Evolutionary conservation across 2,888 invertebrate genomes (phyloP), one percentile per base, ranked within the genome.

Genomic region (Stegophylla sp.): DNA sequence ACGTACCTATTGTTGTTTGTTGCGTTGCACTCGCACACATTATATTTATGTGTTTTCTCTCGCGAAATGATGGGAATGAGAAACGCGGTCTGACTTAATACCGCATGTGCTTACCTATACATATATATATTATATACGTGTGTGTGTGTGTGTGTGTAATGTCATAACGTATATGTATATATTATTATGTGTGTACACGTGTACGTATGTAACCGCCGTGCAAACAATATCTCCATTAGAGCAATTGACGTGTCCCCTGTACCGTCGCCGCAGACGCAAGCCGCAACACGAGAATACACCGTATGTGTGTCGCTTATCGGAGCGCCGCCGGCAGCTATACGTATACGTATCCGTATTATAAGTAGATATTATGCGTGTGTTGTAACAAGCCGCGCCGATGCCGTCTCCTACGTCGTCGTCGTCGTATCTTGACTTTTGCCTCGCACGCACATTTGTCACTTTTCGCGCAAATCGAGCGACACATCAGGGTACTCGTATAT

Each of bases 211-310:
- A 20, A 4, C 1, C 23, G 45, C 45, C 23, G n/a, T 15, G 3
- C 41, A 26, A 20, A 45, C 66, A 13, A 34, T 69, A 69, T 69
- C 45, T 69, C 45, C 45, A 26, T 66, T 45, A 66, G 13, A 13
- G 69, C 48, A 69, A 69, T 69, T 69, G 69, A 69, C 69, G 28
- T 51, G 69, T 51, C n/a, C 51, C 28, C n/a, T 15, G 34, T 7
- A 34, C n/a, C n/a, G 12, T 43, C 41, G 20, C 23, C 45, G 17
- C 45, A 15, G 45, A 51, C n/a, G 7, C 34, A 3, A 10, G 43
- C 48, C 48, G 4, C 48, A 10, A 15, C n/a, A 5, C 48, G 15
- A 48, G 10, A 48, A 48, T 9, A 48, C 48, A 48, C 48, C 15
- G 10, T n/a, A n/a, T n/a, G n/a, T 45, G 3, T 48, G 13, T 45